Conservation (phyloP, 2,113 vertebrate species). For the Pteronura brasiliensis region DNA sequence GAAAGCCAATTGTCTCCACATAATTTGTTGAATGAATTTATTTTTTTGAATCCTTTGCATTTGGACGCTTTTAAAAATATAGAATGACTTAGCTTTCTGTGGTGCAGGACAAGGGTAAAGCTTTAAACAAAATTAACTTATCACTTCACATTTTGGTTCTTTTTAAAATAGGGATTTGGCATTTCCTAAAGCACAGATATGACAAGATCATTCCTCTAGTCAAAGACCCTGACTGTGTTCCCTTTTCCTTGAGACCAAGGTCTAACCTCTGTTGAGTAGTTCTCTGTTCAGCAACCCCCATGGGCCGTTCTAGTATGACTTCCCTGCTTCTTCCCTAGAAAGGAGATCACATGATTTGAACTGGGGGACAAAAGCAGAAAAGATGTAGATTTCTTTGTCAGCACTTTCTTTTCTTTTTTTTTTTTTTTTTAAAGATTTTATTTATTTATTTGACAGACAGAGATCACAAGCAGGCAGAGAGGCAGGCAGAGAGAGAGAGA, state of each 20-base stretch:
- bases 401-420: background rate
- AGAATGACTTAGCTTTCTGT: background rate
- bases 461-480: too few relatives aligned
- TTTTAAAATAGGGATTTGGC: background rate
- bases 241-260: background rate
- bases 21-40: constrained; percentile 5
- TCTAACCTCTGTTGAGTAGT: background rate
- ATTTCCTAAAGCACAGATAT: background rate
- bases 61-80: background rate
- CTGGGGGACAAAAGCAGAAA: background rate
- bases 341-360: background rate
- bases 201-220: background rate
- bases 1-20: background rate
- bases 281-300: background rate
- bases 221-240: background rate
- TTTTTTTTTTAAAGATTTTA: too few relatives aligned
- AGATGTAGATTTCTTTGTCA: background rate
- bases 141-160: background rate
- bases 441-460: too few relatives aligned
- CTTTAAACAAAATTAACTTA: background rate
- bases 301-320: background rate
- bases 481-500: too few relatives aligned
- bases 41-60: background rate
- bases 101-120: background rate
- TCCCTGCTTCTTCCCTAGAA: background rate